Evolutionary conservation across 2,888 invertebrate genomes (phyloP).

Genomic region (Plebejus anna): DNA sequence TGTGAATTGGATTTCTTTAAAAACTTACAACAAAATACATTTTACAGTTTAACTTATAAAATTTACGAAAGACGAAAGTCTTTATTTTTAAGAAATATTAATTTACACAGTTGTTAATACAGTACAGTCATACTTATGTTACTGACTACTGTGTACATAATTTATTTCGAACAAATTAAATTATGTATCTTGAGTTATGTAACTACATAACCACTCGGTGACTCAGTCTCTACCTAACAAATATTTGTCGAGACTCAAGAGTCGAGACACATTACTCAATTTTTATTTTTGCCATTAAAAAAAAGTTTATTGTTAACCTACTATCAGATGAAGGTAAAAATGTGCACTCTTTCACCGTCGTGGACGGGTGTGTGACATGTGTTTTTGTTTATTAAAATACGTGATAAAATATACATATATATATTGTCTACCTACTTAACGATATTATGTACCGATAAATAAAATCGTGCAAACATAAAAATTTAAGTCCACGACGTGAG

Average conservation of each 20-base stretch:
- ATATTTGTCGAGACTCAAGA: background rate
- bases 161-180: background rate
- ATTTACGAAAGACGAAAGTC: background rate
- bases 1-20: background rate
- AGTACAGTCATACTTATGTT: background rate
- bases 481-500: background rate
- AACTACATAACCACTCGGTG: background rate
- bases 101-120: background rate
- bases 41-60: background rate
- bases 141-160: background rate
- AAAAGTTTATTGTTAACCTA: background rate
- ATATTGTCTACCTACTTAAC: background rate
- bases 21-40: background rate
- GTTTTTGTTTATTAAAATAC: too few species aligned
- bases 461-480: background rate
- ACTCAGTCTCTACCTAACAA: background rate
- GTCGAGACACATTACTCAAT: background rate
- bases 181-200: background rate
- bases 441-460: background rate
- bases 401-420: background rate
- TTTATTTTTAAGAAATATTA: background rate
- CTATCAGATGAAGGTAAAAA: background rate
- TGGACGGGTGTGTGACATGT: too few species aligned
- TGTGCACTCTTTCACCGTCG: too few species aligned
- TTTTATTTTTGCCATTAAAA: background rate